Conservation (phyloP, 2,797 vertebrate species). For the Propithecus perrieri region DNA sequence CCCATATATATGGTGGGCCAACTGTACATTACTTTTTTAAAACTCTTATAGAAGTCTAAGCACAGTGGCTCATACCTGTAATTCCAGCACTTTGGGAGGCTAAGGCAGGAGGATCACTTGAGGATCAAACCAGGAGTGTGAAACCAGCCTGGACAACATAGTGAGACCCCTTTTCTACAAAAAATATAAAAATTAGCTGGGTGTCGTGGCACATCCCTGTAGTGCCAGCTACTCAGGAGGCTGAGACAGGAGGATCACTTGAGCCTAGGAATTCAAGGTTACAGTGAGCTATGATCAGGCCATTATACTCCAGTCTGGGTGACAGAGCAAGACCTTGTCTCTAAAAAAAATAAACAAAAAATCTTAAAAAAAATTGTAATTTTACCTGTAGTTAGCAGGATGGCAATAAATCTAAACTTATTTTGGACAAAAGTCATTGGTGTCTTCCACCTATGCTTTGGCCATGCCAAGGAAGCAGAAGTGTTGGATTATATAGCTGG, state of each 20-base stretch:
- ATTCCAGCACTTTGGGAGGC: background rate
- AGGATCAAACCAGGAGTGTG: background rate
- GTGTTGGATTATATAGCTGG: background rate
- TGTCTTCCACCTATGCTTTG: background rate
- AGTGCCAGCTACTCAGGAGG: background rate
- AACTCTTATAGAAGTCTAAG: background rate
- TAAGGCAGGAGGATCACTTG: background rate
- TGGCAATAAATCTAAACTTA: background rate
- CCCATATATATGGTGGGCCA: background rate
- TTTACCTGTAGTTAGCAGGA: background rate
- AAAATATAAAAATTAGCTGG: background rate
- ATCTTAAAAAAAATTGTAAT: background rate
- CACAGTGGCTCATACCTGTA: background rate
- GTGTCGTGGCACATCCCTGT: background rate
- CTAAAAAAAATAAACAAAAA: background rate
- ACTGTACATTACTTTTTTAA: background rate
- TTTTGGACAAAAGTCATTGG: background rate
- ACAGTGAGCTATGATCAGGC: background rate
- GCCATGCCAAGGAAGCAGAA: background rate
- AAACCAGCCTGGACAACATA: background rate
- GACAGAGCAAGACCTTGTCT: background rate
- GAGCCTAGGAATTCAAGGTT: background rate
- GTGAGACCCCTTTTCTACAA: background rate
- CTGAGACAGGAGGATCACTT: background rate
- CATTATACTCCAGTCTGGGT: background rate